These are phyloP conservation scores for Ptilorrhoa leucosticta DNA, from an alignment of 2,113 vertebrate genomes.

Conservation along the genomic window DNA sequence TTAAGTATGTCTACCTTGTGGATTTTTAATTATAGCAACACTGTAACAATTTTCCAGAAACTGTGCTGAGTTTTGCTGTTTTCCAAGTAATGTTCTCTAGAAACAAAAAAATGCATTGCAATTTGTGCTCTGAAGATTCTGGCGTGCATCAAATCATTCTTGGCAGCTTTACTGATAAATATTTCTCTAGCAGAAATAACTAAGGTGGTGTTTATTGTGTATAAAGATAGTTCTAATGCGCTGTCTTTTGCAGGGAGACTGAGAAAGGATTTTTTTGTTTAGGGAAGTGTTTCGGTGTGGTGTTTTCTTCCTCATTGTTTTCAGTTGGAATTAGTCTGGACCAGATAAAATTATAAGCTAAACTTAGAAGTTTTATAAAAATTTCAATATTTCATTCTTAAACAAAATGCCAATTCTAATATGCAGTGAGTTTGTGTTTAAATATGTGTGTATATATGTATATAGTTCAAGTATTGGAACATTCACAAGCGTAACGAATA, in stretches of 20 bases:
- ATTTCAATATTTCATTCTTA: neutral
- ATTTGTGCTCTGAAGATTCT: neutral
- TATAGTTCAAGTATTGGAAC: neutral
- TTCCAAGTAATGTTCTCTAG: neutral
- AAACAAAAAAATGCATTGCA: neutral
- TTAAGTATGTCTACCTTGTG: neutral
- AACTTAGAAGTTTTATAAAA: neutral
- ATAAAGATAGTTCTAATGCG: neutral
- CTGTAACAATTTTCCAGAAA: neutral
- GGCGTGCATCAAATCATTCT: neutral
- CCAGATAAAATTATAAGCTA: neutral
- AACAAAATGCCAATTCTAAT: neutral
- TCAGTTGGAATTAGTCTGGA: neutral
- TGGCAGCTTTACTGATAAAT: neutral
- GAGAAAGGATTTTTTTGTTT: neutral
- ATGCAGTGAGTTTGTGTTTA: neutral
- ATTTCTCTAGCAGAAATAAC: neutral
- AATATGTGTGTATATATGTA: neutral
- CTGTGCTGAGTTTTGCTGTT: neutral
- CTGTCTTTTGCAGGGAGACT: neutral
- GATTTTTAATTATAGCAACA: neutral
- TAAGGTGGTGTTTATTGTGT: neutral
- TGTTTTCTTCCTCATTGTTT: neutral
- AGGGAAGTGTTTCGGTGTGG: neutral
- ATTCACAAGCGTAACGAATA: neutral